Base-by-base conservation (phyloP, 2,797 vertebrate species). In the Poecilia gillii region DNA sequence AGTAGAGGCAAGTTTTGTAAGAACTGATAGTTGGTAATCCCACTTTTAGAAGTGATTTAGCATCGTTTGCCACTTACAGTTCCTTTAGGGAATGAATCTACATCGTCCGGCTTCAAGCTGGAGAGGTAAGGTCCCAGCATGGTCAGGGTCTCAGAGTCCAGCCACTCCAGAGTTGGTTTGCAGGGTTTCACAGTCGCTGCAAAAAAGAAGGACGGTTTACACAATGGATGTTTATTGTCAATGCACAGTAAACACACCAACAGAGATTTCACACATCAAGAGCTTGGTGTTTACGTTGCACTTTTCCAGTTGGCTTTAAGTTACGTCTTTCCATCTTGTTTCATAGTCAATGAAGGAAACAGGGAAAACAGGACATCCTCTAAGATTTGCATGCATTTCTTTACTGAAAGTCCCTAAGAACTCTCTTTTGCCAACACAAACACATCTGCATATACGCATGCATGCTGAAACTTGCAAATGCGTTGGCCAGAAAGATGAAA, bases 71-170 rank as follows among this genome's bases (percentile, higher is more conserved):
- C 28, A 0, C 84, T 82, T 55, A 96, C 96, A 88, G 87, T 78
- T 31, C 92, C 86, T 66, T 83, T 36, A 20, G 91, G 71, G 75
- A 86, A 88, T 20, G 55, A 77, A 7, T 90, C 86, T 7, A 94
- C 28, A 75, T 96, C 95, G 0, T 0, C 45, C 14, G 87, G 16
- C 39, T 64, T 3, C 64, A 96, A 73, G 2, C 11, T 18, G 12
- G 88, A 82, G 11, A 95, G 25, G 74, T 87, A 96, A 2, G 88
- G 92, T 8, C 95, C 95, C 86, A 96, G 82, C 77, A 89, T 90
- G 72, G 1, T 43, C 80, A 96, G 70, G 0, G 73, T 73, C 0
- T 89, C 72, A 0, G 0, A 1, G 36, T 76, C 76, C 80, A 96
- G 80, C 95, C 95, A 95, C 46, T 75, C 20, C 41, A 88, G 36